phyloP scores from a whole-genome alignment of 2,888 invertebrate genomes.

The Calephelis perditalis region DNA sequence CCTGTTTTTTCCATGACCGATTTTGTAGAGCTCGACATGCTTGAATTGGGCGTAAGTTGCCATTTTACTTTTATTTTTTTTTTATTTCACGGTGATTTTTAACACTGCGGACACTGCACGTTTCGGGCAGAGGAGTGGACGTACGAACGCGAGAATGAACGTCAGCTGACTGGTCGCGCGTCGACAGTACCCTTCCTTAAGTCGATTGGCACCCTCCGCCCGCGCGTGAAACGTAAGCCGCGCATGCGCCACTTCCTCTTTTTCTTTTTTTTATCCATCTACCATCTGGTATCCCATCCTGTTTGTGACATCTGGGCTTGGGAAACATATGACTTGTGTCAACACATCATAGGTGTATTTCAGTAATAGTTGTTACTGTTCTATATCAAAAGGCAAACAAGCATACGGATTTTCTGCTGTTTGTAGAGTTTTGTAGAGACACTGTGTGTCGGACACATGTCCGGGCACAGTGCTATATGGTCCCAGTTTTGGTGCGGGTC shows the following conservation, averaged over 20 bases:
- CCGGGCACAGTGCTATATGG: no score
- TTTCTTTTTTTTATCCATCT: constrained; percentile 33
- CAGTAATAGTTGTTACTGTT: no score
- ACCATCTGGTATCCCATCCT: constrained; percentile 37
- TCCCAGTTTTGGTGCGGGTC: no score
- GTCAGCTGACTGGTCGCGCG: constrained; percentile 77
- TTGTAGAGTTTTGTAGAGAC: no score
- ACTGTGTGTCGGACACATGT: no score
- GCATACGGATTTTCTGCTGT: no score
- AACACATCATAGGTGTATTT: no score
- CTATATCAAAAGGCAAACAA: no score
- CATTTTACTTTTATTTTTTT: constrained; percentile 71
- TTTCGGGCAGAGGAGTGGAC: constrained; percentile 34
- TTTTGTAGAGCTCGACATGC: constrained; percentile 95
- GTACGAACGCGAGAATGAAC: constrained; percentile 48
- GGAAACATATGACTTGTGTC: constrained; percentile 36
- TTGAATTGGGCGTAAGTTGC: constrained; percentile 95
- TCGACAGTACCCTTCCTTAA: constrained; percentile 64
- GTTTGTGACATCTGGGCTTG: constrained; percentile 36
- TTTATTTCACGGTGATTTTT: constrained; percentile 34
- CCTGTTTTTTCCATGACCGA: constrained; percentile 96
- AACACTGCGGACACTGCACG: constrained; percentile 40
- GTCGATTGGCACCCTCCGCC: constrained; percentile 73
- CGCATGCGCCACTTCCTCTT: constrained; percentile 60
- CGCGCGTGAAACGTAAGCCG: constrained; percentile 54